Evolutionary conservation across 2,888 invertebrate species (phyloP), one percentile per base, ranked within the genome.

Genomic region (Masnerella sp.): DNA sequence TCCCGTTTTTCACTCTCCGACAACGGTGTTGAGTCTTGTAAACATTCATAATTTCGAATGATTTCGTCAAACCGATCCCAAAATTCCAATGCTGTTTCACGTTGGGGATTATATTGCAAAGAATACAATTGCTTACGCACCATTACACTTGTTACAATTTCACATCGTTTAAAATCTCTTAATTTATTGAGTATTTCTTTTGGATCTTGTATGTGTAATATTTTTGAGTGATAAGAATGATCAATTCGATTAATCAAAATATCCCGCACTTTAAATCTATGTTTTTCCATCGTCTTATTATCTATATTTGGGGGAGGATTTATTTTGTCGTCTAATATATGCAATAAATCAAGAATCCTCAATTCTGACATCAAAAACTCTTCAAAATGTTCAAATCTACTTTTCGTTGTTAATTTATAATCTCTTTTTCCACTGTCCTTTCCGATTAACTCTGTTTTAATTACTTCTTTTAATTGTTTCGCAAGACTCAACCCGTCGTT

Each of bases 61-160:
- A 69, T 59, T 20, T 75, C 72, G 34, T 75, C 72, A 34, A 75
- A 75, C 20, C 52, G 45, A 47, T 72, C 75, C 43, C 56, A 64
- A 49, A 75, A 75, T 40, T 68, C 58, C 36, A 54, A 47, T 17
- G 64, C 75, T 14, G 56, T 71, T 51, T 68, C 52, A 52, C 56
- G 68, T 52, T 61, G 52, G 12, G 65, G 43, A 61, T 67, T 36
- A 59, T 73, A 70, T 47, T 74, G 42, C 20, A 76, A 45, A 32
- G 58, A 69, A 36, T 76, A 70, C 17, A 74, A 49, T 43, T 61
- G 51, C 54, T 62, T 73, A 64, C 75, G 51, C 12, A 69, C 56
- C 1, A 47, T 69, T 17, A 54, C 54, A 14, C 70, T 71, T 2
- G 74, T 74, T 36, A 65, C 45, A 47, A 45, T 45, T 69, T 77